Evolutionary conservation across 2,797 vertebrate genomes (phyloP), one percentile per base, ranked within the genome.

Genomic region (Rhinella marina): DNA sequence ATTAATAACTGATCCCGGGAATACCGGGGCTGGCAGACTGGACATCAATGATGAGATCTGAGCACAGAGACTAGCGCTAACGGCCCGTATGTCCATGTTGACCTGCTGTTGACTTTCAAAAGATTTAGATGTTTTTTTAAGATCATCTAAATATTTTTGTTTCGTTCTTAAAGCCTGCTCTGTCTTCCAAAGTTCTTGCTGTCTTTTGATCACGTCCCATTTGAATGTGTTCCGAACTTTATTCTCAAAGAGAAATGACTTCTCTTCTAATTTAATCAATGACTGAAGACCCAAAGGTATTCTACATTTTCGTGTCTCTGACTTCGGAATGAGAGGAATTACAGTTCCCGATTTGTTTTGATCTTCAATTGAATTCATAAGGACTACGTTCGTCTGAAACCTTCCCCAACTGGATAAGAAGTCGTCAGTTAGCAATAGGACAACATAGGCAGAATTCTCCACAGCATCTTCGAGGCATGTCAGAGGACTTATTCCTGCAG

Each of bases 361-460:
- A 0, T 96, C 94, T 3, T 90, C 88, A 68, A 99, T 94, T 89
- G 98, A 97, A 91, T 96, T 95, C 89, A 97, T 93, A 0, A 99
- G 93, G 0, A 95, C 97, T 0, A 95, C 93, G 90, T 96, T 93
- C 0, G 95, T 92, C 90, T 97, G 94, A 81, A 96, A 90, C 77
- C 93, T 92, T 72, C 95, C 94, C 91, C 96, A 92, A 1, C 73
- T 90, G 2, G 94, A 94, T 2, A 90, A 92, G 90, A 98, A 99
- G 94, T 96, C 97, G 78, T 89, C 57, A 0, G 97, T 98, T 29
- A 99, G 95, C 72, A 99, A 93, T 11, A 99, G 92, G 10, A 99
- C 73, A 0, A 93, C 92, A 88, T 96, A 99, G 41, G 97, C 98
- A 0, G 97, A 97, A 93, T 98, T 97, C 73, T 98, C 95, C 14